A percentile compares a stretch with the other conserved stretches of the same genome.
Conservation (phyloP, 2,888 invertebrate genomes). For the Dicranocentrus wangi region DNA sequence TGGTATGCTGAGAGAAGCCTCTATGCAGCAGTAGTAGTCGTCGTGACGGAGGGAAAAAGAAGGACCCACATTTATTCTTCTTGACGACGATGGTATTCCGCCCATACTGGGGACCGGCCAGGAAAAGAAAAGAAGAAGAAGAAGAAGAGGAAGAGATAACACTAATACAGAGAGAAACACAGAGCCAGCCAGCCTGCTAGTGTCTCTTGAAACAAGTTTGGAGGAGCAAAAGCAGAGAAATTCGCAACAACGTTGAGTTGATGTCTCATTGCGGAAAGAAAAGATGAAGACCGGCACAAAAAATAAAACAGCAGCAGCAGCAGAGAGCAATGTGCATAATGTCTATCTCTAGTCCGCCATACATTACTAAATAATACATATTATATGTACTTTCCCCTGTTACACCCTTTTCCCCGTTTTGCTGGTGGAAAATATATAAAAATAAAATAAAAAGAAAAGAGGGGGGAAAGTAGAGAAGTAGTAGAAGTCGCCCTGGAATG, state of each 20-base stretch:
- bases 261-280: conserved; percentile 41
- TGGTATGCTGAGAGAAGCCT: conserved; percentile 33
- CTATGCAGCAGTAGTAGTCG: background rate
- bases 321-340: conserved; percentile 17
- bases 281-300: conserved; percentile 30
- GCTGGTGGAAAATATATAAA: background rate
- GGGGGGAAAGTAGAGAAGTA: too few relatives aligned
- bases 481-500: too few relatives aligned
- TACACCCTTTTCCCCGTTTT: background rate
- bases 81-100: background rate
- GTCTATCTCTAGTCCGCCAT: background rate
- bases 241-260: too few relatives aligned
- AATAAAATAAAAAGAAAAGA: conserved; percentile 1
- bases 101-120: background rate
- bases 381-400: conserved; percentile 5
- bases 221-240: too few relatives aligned
- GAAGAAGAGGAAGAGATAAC: background rate
- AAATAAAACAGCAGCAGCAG: too few relatives aligned
- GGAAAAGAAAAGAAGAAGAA: background rate
- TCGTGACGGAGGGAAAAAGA: background rate
- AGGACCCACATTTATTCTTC: background rate
- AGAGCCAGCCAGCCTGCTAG: background rate
- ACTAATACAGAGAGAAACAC: background rate
- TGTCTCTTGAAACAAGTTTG: too few relatives aligned
- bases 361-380: background rate